Evolutionary conservation across 2,113 vertebrate genomes (phyloP).

Genomic region (Myrmecophaga tridactyla): DNA sequence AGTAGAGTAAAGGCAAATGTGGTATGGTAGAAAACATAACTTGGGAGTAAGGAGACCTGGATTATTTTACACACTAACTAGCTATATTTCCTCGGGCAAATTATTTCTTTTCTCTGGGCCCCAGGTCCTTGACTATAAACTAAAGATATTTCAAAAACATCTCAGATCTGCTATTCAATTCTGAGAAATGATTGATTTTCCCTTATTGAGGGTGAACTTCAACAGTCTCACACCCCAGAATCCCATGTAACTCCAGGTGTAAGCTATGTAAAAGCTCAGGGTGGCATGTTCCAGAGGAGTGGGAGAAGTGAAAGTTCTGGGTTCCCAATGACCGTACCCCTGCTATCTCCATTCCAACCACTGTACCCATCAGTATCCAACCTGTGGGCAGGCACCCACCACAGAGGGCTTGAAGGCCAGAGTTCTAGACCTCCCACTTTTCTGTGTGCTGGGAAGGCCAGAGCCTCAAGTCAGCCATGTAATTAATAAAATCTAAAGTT

Average conservation of each 20-base stretch:
- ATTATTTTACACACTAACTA: not conserved
- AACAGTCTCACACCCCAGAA: not conserved
- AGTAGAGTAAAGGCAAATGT: not conserved
- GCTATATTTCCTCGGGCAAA: not conserved
- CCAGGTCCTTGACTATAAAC: conserved; percentile 11
- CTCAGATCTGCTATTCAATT: not conserved
- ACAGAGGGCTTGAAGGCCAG: not conserved
- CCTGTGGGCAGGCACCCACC: not conserved
- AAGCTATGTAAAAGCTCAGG: not conserved
- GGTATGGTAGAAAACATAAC: not conserved
- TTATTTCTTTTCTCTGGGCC: not conserved
- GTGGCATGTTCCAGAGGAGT: not conserved
- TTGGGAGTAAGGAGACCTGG: not conserved
- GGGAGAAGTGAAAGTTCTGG: conserved; percentile 16
- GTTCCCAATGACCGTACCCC: not conserved
- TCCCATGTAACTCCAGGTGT: not conserved
- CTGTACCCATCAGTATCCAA: not conserved
- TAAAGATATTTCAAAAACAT: not conserved
- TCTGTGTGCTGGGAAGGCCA: not conserved
- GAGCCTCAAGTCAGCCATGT: not conserved
- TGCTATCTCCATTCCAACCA: not conserved
- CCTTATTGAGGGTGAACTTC: not conserved
- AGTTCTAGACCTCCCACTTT: not conserved
- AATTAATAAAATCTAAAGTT: not conserved
- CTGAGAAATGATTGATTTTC: not conserved